Percentiles rank a stretch among this genome's conserved stretches.
phyloP scores from a whole-genome alignment of 2,113 vertebrate species.

The Pagrus major region DNA sequence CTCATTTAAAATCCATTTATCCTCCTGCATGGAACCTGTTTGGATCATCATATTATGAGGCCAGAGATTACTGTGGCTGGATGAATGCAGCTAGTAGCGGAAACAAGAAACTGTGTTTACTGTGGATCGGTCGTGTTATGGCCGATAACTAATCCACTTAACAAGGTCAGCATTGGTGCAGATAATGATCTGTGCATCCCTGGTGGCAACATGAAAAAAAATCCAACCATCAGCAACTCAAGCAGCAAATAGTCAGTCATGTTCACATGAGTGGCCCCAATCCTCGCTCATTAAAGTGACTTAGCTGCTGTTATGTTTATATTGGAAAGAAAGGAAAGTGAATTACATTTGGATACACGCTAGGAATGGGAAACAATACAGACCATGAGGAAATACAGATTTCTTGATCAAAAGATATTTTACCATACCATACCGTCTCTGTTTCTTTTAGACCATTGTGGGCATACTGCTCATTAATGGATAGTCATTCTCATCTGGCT shows the following conservation, averaged over 20 bases:
- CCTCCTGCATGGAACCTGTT: no score
- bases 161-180: neutral
- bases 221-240: conserved; percentile 1
- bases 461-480: neutral
- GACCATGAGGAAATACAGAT: neutral
- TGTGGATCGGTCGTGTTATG: neutral
- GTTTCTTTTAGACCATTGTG: neutral
- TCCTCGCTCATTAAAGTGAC: neutral
- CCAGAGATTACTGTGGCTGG: neutral
- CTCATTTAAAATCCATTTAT: neutral
- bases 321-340: neutral
- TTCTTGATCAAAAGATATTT: neutral
- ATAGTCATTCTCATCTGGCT: neutral
- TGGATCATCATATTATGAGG: no score
- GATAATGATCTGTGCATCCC: neutral
- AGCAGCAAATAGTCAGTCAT: neutral
- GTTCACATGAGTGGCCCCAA: neutral
- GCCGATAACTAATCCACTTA: neutral
- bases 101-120: neutral
- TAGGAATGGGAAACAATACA: neutral
- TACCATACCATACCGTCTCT: neutral
- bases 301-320: neutral
- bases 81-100: neutral
- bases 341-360: no score
- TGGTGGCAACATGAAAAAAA: neutral